These are phyloP conservation scores for Pyxicephalus adspersus DNA, from an alignment of 2,113 vertebrate species.

Conservation along the genomic window DNA sequence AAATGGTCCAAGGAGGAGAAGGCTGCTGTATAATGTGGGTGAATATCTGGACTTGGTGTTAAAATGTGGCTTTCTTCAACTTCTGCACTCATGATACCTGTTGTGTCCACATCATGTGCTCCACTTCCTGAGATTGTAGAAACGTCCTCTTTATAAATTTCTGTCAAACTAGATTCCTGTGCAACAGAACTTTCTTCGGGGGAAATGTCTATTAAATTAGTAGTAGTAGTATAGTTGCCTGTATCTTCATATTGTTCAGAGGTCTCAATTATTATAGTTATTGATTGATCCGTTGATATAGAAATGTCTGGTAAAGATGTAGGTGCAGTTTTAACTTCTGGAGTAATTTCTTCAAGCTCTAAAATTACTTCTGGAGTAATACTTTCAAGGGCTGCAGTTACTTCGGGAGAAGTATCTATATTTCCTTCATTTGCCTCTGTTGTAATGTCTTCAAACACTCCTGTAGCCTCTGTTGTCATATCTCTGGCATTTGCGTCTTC, in stretches of 20 bases:
- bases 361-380: not conserved
- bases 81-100: conserved; percentile 33
- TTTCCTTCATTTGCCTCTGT: not conserved
- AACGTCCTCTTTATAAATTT: not conserved
- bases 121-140: fast-evolving
- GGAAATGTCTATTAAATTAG: not conserved
- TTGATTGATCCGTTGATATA: not conserved
- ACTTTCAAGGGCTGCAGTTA: not conserved
- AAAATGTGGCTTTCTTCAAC: conserved; percentile 66
- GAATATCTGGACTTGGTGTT: conserved; percentile 39
- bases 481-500: not conserved
- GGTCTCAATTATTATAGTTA: not conserved
- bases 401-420: not conserved
- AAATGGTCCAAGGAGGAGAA: conserved; percentile 71
- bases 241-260: not conserved
- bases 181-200: conserved; percentile 57
- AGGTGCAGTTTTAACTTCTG: not conserved
- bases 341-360: not conserved
- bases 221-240: not conserved
- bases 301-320: not conserved
- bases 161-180: not conserved
- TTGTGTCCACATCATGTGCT: conserved; percentile 58
- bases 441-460: not conserved
- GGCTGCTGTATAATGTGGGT: conserved; percentile 62
- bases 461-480: not conserved